Percentiles rank a stretch among this genome's conserved stretches.
Conservation (phyloP, 1,140 invertebrate species). For the Paralvinella palmiformis region DNA sequence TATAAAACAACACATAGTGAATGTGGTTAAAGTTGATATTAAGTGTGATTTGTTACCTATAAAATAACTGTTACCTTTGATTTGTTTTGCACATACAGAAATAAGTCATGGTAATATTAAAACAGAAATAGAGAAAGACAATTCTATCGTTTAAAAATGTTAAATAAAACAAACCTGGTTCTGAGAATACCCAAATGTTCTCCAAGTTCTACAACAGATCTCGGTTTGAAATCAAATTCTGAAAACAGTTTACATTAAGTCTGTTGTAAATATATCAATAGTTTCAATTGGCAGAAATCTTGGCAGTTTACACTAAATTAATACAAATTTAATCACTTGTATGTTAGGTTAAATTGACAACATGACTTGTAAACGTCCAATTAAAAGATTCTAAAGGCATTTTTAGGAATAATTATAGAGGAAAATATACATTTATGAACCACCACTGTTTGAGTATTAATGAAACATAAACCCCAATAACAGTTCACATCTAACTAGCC, state of each 20-base stretch:
- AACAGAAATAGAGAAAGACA: too few species aligned
- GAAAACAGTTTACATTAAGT: not conserved
- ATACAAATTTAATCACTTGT: not conserved
- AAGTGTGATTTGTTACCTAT: not conserved
- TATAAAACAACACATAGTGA: too few species aligned
- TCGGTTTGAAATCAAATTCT: slow-evolving; percentile 36
- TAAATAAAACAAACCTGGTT: slow-evolving; percentile 51
- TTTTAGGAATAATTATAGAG: too few species aligned
- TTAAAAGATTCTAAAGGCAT: not conserved
- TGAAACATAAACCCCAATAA: too few species aligned
- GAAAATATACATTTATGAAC: too few species aligned
- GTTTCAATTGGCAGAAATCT: not conserved
- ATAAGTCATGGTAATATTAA: not conserved
- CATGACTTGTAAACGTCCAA: not conserved
- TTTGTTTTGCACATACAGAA: not conserved
- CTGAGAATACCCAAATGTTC: slow-evolving; percentile 49
- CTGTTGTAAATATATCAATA: not conserved
- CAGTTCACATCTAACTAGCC: too few species aligned
- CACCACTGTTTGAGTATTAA: too few species aligned
- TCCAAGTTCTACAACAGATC: slow-evolving; percentile 33
- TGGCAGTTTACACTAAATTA: not conserved
- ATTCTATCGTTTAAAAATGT: too few species aligned
- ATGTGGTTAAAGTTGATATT: too few species aligned
- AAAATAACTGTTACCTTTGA: not conserved
- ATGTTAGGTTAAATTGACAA: not conserved